Percentiles rank a stretch among this genome's conserved stretches.
These are phyloP conservation scores for Sussaba pulchella DNA, from an alignment of 2,888 invertebrate genomes.

Conservation along the genomic window DNA sequence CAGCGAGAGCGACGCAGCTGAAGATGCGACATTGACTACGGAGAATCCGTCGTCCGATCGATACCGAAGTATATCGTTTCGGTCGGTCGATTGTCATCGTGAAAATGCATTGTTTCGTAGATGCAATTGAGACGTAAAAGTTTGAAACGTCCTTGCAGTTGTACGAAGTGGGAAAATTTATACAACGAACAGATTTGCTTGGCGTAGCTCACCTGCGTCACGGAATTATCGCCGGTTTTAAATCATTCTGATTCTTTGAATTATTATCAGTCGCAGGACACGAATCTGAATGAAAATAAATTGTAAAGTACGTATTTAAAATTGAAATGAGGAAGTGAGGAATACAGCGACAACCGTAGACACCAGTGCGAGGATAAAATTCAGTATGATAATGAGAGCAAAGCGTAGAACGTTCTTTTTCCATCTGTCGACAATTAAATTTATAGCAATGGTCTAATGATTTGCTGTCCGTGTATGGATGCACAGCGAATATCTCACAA, in stretches of 20 bases:
- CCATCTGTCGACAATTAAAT: too few species aligned
- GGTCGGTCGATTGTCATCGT: neutral
- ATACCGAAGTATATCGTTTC: neutral
- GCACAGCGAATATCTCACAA: too few species aligned
- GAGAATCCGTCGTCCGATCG: neutral
- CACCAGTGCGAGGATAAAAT: neutral
- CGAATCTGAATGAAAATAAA: neutral
- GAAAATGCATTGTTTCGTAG: too few species aligned
- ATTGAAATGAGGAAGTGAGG: too few species aligned
- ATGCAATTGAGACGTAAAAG: too few species aligned
- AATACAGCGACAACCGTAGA: too few species aligned
- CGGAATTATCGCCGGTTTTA: too few species aligned
- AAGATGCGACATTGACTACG: neutral
- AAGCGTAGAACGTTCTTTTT: conserved; percentile 3
- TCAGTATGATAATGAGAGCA: neutral
- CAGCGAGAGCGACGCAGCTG: neutral
- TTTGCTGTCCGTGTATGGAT: too few species aligned
- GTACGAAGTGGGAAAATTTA: neutral
- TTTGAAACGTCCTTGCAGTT: too few species aligned
- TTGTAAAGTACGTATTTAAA: too few species aligned
- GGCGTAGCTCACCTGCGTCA: neutral
- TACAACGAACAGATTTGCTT: neutral
- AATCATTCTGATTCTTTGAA: neutral
- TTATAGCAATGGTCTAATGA: too few species aligned
- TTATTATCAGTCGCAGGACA: conserved; percentile 14